These are phyloP conservation scores for Thereva nobilitata DNA, from an alignment of 2,888 invertebrate species.

Conservation along the genomic window DNA sequence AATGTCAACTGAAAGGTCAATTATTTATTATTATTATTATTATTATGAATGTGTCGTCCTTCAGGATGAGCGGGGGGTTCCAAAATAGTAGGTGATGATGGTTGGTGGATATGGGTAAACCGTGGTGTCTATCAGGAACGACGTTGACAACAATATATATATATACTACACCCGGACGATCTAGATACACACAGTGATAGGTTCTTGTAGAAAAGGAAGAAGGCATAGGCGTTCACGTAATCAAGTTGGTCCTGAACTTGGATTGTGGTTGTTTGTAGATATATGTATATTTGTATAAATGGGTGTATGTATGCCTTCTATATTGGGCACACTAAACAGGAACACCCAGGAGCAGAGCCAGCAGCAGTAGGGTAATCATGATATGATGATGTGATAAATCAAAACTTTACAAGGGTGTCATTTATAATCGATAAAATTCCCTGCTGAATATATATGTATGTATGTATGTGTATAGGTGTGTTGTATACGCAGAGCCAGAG, in stretches of 20 bases:
- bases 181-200: too few relatives aligned
- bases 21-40: slow-evolving; percentile 13
- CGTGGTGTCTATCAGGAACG: too few relatives aligned
- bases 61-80: neutral
- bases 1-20: neutral
- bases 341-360: neutral
- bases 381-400: slow-evolving; percentile 28
- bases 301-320: neutral
- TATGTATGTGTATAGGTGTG: neutral
- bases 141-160: too few relatives aligned
- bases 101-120: neutral
- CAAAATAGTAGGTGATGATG: neutral
- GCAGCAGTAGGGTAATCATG: slow-evolving; percentile 7
- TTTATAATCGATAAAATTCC: slow-evolving; percentile 31
- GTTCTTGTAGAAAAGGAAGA: too few relatives aligned
- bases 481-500: neutral
- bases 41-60: slow-evolving; percentile 6
- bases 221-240: too few relatives aligned
- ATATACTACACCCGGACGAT: too few relatives aligned
- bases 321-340: neutral
- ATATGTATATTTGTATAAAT: slow-evolving; percentile 3
- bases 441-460: slow-evolving; percentile 1
- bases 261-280: neutral
- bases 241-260: too few relatives aligned
- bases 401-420: slow-evolving; percentile 28